These are phyloP conservation scores for Alcedo quadribrachys DNA, from an alignment of 2,797 vertebrate species.

Conservation along the genomic window DNA sequence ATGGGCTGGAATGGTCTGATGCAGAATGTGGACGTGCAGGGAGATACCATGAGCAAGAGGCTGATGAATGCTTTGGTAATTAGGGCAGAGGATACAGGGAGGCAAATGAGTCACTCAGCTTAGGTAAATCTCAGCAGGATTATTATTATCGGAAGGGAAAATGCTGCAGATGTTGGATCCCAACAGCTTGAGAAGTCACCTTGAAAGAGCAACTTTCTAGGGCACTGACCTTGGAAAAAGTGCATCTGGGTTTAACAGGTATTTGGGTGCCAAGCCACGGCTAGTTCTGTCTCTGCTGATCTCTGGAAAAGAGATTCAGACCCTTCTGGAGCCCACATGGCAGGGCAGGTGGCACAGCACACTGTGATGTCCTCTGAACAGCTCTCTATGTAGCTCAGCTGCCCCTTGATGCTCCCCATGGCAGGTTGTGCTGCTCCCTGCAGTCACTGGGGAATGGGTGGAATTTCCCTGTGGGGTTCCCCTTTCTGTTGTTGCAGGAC, in stretches of 20 bases:
- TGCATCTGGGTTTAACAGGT: background rate
- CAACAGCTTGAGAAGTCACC: conserved; percentile 22
- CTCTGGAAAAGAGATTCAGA: background rate
- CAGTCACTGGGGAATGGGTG: background rate
- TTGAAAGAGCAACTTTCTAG: background rate
- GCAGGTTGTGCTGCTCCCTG: background rate
- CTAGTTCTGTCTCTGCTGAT: background rate
- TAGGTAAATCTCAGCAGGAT: conserved; percentile 39
- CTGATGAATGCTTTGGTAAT: background rate
- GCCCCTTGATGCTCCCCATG: rapidly evolving
- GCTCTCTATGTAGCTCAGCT: background rate
- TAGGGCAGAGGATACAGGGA: background rate
- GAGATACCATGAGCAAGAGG: background rate
- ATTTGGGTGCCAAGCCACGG: background rate
- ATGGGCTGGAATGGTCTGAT: background rate
- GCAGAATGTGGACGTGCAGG: rapidly evolving
- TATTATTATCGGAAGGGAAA: conserved; percentile 9
- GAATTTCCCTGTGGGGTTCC: background rate
- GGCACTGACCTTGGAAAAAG: background rate
- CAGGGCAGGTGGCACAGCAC: background rate
- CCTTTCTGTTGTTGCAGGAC: background rate
- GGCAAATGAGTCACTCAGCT: conserved; percentile 24
- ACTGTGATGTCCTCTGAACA: background rate
- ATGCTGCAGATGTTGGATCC: conserved; percentile 34
- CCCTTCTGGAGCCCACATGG: background rate